phyloP scores from a whole-genome alignment of 2,113 vertebrate genomes.

The Paramisgurnus dabryanus region DNA sequence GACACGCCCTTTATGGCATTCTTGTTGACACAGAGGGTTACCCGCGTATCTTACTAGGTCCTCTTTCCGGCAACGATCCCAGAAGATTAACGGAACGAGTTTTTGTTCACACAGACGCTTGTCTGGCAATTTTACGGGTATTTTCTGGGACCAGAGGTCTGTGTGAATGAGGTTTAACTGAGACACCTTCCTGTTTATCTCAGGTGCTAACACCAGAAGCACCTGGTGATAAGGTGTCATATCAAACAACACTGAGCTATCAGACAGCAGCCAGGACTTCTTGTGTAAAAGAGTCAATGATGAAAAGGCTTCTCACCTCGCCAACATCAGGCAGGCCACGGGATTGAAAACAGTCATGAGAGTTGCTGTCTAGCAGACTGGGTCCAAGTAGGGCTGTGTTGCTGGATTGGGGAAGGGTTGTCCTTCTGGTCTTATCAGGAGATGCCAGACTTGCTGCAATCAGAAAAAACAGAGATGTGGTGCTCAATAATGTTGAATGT shows the following conservation, averaged over 20 bases:
- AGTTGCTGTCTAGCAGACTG: conserved; percentile 94
- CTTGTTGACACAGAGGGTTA: too few species aligned
- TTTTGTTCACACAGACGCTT: too few species aligned
- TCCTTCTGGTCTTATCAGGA: conserved; percentile 90
- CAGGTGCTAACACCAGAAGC: background rate
- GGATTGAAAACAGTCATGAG: conserved; percentile 93
- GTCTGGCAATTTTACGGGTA: too few species aligned
- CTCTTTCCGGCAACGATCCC: too few species aligned
- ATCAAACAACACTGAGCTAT: conserved; percentile 13
- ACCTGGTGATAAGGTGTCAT: background rate
- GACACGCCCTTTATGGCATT: too few species aligned
- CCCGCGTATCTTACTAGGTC: too few species aligned
- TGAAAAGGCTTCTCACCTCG: conserved; percentile 75
- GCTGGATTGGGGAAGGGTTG: conserved; percentile 81
- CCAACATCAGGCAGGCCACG: conserved; percentile 90
- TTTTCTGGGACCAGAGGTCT: too few species aligned
- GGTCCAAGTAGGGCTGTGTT: conserved; percentile 90
- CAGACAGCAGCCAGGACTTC: conserved; percentile 1
- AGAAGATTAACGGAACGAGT: too few species aligned
- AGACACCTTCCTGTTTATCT: conserved; percentile 1
- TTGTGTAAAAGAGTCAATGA: background rate
- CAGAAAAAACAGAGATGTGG: conserved; percentile 28
- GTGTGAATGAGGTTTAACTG: too few species aligned
- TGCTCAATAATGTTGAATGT: background rate
- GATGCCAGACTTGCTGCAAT: conserved; percentile 92